Evolutionary conservation across 2,888 invertebrate genomes (phyloP), one percentile per base, ranked within the genome.

Genomic region (Lasiommata megera): DNA sequence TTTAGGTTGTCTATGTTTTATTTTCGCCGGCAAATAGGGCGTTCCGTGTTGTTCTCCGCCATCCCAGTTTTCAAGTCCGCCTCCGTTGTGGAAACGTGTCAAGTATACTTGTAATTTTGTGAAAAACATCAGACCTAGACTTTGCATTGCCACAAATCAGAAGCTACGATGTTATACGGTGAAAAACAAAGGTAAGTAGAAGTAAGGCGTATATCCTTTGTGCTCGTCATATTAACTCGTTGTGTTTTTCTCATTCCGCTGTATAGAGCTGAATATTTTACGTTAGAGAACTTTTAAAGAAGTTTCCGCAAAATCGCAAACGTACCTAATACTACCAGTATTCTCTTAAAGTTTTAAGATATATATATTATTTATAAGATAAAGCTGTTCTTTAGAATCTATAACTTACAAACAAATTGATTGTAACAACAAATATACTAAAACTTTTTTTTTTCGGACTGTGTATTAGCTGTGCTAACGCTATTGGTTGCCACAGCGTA

Each of bases 131-230:
- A 71, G 69, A 71, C 67, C 66, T 73, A 68, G 71, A 72, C 74
- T 71, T 76, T 77, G 76, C 74, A 72, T 75, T 72, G 65, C 79
- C 72, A 76, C 80, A 79, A 82, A 81, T 82, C 81, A 81, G 60
- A 72, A 74, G 68, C 67, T 62, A 70, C 52, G 65, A 63, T 50
- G 23, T 43, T 40, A 37, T 47, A 17, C 17, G 36, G 66, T 65
- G 69, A 68, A 66, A 71, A 65, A 64, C n/a, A n/a, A n/a, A n/a
- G n/a, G n/a, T n/a, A n/a, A n/a, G n/a, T n/a, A n/a, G n/a, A n/a
- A n/a, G n/a, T 69, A 70, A 73, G 71, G 67, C 66, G 65, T 11
- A 63, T 62, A 61, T 67, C 65, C 68, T 79, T 78, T 77, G 74
- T 74, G 63, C 69, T 1, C 73, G 76, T 72, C 74, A 67, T 69